Percentiles rank a stretch among this genome's conserved stretches.
Conservation (phyloP, 2,888 invertebrate genomes). For the Morpho helenor region DNA sequence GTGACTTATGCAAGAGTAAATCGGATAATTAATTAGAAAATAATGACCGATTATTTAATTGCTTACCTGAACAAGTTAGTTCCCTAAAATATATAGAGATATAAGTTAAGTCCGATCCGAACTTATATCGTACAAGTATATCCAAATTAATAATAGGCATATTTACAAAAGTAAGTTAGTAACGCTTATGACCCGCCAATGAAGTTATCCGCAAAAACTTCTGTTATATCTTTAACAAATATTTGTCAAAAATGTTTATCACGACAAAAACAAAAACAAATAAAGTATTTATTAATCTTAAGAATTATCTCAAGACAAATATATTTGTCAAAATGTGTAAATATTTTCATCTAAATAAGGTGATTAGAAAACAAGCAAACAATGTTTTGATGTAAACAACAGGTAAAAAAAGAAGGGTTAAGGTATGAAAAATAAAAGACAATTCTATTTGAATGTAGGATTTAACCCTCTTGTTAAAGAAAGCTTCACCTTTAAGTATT, state of each 20-base stretch:
- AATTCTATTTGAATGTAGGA: neutral
- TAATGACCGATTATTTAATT: too few species aligned
- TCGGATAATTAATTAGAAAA: too few species aligned
- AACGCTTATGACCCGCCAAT: too few species aligned
- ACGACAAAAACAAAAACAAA: neutral
- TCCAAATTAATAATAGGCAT: too few species aligned
- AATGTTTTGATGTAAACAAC: neutral
- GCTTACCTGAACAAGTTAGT: too few species aligned
- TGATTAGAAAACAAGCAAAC: constrained; percentile 37
- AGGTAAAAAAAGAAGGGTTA: constrained; percentile 20
- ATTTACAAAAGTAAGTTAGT: too few species aligned
- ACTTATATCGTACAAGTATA: too few species aligned
- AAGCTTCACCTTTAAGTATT: constrained; percentile 38
- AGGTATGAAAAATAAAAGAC: neutral
- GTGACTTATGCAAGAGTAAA: too few species aligned
- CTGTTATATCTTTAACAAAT: neutral
- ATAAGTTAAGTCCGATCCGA: too few species aligned
- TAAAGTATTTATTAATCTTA: neutral
- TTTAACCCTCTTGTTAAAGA: constrained; percentile 24
- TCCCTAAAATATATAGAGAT: too few species aligned
- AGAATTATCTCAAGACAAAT: neutral
- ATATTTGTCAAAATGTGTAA: neutral
- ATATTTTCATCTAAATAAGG: constrained; percentile 39
- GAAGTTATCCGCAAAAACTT: neutral
- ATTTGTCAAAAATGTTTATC: constrained; percentile 1